These are phyloP conservation scores for Drosophila auraria DNA, from an alignment of 1,140 invertebrate genomes.

Conservation along the genomic window DNA sequence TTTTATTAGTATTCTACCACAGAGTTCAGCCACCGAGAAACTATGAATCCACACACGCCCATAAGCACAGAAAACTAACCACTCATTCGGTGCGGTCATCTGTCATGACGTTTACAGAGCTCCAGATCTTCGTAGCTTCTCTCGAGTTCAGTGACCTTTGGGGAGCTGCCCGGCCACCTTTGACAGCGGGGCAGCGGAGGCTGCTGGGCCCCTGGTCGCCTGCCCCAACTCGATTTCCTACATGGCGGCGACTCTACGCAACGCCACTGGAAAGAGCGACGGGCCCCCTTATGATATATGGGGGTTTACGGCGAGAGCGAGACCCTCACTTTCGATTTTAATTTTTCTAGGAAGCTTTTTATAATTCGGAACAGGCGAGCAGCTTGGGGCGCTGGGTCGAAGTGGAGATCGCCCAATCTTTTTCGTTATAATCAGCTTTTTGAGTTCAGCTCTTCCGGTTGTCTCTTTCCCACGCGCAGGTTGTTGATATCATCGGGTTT, in stretches of 20 bases:
- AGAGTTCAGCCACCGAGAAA: neutral
- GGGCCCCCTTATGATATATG: slow-evolving; percentile 70
- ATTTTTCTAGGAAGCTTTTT: slow-evolving; percentile 80
- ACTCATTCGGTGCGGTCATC: slow-evolving; percentile 5
- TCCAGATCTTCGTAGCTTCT: slow-evolving; percentile 20
- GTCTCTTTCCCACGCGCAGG: slow-evolving; percentile 36
- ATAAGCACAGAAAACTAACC: slow-evolving; percentile 2
- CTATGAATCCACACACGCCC: neutral
- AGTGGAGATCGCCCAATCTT: slow-evolving; percentile 24
- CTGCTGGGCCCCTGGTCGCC: slow-evolving; percentile 63
- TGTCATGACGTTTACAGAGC: neutral
- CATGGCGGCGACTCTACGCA: slow-evolving; percentile 32
- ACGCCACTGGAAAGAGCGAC: slow-evolving; percentile 2
- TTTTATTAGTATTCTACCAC: no score
- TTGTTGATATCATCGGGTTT: slow-evolving; percentile 9
- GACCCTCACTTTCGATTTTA: slow-evolving; percentile 73
- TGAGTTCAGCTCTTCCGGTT: slow-evolving; percentile 25
- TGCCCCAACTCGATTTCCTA: slow-evolving; percentile 69
- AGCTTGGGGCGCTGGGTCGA: slow-evolving; percentile 41
- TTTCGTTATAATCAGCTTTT: slow-evolving; percentile 34
- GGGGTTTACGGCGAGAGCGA: slow-evolving; percentile 7
- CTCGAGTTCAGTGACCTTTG: slow-evolving; percentile 44
- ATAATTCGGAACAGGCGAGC: slow-evolving; percentile 72
- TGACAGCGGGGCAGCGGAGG: slow-evolving; percentile 15
- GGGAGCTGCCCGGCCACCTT: slow-evolving; percentile 23